Evolutionary conservation across 2,797 vertebrate species (phyloP), one percentile per base, ranked within the genome.

Genomic region (Fringilla coelebs): DNA sequence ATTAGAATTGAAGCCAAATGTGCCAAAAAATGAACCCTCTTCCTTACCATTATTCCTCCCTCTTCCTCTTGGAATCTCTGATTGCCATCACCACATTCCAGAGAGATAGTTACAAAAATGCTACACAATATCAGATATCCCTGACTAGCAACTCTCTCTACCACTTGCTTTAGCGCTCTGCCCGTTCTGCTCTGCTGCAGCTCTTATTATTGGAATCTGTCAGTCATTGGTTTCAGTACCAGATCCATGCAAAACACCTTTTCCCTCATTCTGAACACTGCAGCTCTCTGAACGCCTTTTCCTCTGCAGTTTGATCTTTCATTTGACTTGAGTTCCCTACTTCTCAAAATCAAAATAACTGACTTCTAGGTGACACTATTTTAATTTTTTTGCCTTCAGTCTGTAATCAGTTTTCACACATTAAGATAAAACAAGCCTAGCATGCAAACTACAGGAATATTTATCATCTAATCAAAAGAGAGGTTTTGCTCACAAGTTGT

Each of bases 401-500:
- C 71, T 17, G 2, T 40, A 26, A 34, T 60, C 20, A 45, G 32
- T 49, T 85, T 70, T 89, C 48, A 67, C 61, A 63, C 2, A 32
- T 5, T 9, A 83, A 85, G 49, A 52, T 40, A 66, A 60, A 82
- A 34, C 13, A 57, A 80, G 65, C 34, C 54, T 52, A 65, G 72
- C 46, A 57, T 46, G 82, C 85, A 74, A 79, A 40, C 41, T 25
- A 54, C 26, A 25, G 57, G 26, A 41, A 48, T 61, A 46, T 52
- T 90, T 73, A 72, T 74, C 38, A 17, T 73, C 67, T 67, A 41
- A 48, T 67, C 41, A 85, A 71, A 90, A 74, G 67, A 51, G 49
- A 82, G 41, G 31, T 80, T 93, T 83, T 89, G 38, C 57, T 87
- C 52, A 46, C 31, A 75, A 89, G 34, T 13, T 81, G 36, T 34